Evolutionary conservation across 2,113 vertebrate species (phyloP), one percentile per base, ranked within the genome.

Genomic region (Zosterops japonicus): DNA sequence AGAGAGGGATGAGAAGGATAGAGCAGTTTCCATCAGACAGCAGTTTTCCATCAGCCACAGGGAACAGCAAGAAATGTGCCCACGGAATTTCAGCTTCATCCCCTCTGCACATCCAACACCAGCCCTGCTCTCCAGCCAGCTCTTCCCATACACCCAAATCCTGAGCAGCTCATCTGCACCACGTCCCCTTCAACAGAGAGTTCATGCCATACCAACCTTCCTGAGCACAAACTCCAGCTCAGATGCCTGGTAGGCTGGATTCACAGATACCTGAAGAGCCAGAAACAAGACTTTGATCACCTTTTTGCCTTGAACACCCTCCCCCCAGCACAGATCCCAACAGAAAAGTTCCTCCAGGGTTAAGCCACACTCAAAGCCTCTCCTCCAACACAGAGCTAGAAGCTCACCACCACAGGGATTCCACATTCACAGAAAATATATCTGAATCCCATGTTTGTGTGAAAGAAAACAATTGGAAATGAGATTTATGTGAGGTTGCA

Each of bases 191-290:
- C 19, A 19, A 36, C 22, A 69, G 17, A 52, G 6, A 69, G 24
- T 7, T 69, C 5, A 18, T 46, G 64, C 39, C 22, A 12, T 46
- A 95, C 91, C 31, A 61, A 99, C 99, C 98, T 99, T 99, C 83
- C 47, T 98, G 65, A 99, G 83, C 6, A 97, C 98, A 90, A 97
- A 98, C 94, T 99, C 98, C 93, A 98, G 92, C 79, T 99, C 99
- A 28, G 88, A 64, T 29, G 96, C 31, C 91, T 99, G 98, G 96
- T 99, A 99, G 12, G 98, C 99, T 65, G 99, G 99, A 95, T 99
- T 99, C 93, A 99, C 98, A 46, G 98, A 98, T 3, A 99, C 99
- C 99, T 99, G 64, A 67, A 46, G 16, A 89, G 57, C 15, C 15
- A 89, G 36, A 89, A 79, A 89, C 6, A 61, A 67, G 31, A 85